These are phyloP conservation scores for Drosophila repleta DNA, from an alignment of 1,140 invertebrate species.

Conservation along the genomic window DNA sequence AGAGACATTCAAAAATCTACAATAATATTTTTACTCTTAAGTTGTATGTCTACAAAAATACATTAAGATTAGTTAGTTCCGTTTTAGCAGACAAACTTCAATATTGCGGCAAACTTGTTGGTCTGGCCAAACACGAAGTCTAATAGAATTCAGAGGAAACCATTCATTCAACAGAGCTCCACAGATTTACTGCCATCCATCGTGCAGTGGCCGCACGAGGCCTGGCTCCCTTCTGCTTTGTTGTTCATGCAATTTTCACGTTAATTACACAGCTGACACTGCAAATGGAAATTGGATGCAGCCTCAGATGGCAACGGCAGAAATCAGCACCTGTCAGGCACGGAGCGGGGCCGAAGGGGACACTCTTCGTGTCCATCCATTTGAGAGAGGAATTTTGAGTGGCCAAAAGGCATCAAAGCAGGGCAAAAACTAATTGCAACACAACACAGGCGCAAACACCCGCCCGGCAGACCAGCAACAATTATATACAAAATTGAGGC, in stretches of 20 bases:
- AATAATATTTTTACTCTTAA: no score
- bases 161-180: background rate
- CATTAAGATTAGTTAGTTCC: no score
- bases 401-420: constrained; percentile 80
- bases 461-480: constrained; percentile 66
- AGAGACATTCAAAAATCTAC: no score
- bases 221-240: constrained; percentile 2
- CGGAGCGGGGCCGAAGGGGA: background rate
- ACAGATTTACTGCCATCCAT: constrained; percentile 4
- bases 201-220: background rate
- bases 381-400: constrained; percentile 69
- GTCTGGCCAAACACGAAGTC: no score
- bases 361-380: constrained; percentile 64
- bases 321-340: constrained; percentile 51
- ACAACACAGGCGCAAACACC: background rate
- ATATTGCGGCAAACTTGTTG: no score
- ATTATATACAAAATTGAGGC: constrained; percentile 80
- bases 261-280: constrained; percentile 67
- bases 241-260: constrained; percentile 61
- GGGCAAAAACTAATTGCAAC: constrained; percentile 78
- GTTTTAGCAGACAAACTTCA: no score
- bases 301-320: constrained; percentile 13
- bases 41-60: no score
- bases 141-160: background rate
- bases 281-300: constrained; percentile 15